These are phyloP conservation scores for Antechinus flavipes DNA, from an alignment of 2,113 vertebrate species.

Conservation along the genomic window DNA sequence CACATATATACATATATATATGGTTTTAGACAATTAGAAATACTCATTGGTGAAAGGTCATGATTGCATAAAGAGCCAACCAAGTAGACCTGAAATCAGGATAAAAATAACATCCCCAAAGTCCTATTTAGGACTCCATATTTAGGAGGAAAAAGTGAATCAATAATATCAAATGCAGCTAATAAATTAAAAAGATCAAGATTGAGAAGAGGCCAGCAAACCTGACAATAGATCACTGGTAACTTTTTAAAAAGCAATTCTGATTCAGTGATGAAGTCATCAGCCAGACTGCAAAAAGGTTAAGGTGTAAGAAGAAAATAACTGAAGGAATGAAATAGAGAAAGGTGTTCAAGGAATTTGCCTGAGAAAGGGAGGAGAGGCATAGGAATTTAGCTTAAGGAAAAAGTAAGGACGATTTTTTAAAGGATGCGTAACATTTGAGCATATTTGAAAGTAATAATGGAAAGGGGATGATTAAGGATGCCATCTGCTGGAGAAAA, in stretches of 20 bases:
- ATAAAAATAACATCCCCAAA: not conserved
- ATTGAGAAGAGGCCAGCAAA: not conserved
- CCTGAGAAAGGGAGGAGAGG: not conserved
- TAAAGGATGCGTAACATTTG: not conserved
- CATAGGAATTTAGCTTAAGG: not conserved
- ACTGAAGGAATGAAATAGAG: not conserved
- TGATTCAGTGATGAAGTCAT: not conserved
- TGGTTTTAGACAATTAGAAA: not conserved
- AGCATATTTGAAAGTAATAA: not conserved
- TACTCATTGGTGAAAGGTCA: not conserved
- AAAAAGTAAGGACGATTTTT: not conserved
- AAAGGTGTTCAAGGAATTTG: not conserved
- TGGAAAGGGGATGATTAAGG: not conserved
- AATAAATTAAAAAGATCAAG: conserved; percentile 16
- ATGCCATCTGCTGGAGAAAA: not conserved
- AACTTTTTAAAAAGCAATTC: not conserved
- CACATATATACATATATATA: too few relatives aligned
- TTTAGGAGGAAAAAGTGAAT: not conserved
- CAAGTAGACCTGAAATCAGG: not conserved
- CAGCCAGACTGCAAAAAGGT: not conserved
- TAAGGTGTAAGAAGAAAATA: not conserved
- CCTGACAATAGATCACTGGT: not conserved
- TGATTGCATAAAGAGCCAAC: not conserved
- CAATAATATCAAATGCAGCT: conserved; percentile 21
- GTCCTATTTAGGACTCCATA: not conserved